These are phyloP conservation scores for Ascaphus truei DNA, from an alignment of 2,113 vertebrate genomes.

Conservation along the genomic window DNA sequence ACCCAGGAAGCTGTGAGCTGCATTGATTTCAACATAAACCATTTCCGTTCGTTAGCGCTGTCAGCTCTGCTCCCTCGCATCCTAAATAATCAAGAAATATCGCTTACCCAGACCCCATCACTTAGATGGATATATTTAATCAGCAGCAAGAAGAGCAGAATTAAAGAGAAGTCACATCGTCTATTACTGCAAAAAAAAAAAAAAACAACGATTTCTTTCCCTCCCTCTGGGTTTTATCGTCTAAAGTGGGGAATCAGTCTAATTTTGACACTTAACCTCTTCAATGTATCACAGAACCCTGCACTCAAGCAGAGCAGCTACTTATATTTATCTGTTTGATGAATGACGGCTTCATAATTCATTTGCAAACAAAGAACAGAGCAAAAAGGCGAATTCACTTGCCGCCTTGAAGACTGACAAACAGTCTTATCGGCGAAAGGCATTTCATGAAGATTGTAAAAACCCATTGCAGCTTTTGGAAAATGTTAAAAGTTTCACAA, in stretches of 20 bases:
- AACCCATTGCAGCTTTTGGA: no score
- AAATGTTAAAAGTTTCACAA: no score
- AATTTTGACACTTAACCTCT: neutral
- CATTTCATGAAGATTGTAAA: no score
- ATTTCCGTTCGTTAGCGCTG: constrained; percentile 13
- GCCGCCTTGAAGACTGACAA: no score
- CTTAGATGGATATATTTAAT: constrained; percentile 36
- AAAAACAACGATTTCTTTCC: no score
- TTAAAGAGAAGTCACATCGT: constrained; percentile 23
- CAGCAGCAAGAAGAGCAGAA: constrained; percentile 4
- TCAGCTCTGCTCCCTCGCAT: neutral
- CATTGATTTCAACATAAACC: constrained; percentile 20
- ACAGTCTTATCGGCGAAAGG: no score
- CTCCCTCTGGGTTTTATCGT: constrained; percentile 3
- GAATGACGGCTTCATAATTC: no score
- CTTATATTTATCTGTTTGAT: no score
- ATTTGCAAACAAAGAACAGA: no score
- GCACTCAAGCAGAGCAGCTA: no score
- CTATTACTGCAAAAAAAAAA: constrained; percentile 12
- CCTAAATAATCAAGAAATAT: neutral
- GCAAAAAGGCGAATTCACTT: no score
- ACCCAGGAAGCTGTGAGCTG: constrained; percentile 11
- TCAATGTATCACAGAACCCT: no score
- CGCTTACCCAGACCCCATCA: neutral
- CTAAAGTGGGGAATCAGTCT: neutral